These are phyloP conservation scores for Sturmia bella DNA, from an alignment of 2,888 invertebrate species.

Conservation along the genomic window DNA sequence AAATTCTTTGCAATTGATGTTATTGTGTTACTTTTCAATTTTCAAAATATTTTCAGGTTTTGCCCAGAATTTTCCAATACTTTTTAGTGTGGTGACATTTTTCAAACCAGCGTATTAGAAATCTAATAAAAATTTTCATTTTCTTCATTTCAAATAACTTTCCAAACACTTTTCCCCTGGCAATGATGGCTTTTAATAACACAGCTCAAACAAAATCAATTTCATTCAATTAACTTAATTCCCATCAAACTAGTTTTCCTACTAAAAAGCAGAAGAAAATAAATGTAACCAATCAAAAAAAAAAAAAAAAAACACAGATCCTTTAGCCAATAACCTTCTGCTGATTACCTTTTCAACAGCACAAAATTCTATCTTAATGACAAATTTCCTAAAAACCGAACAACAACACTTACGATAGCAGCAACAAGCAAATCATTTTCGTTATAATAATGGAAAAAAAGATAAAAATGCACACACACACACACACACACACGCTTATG, in stretches of 20 bases:
- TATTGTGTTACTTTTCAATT: no score
- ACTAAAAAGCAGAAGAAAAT: background rate
- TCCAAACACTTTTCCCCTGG: background rate
- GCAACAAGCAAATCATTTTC: slow-evolving; percentile 24
- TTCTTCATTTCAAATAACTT: background rate
- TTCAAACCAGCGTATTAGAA: no score
- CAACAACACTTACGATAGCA: background rate
- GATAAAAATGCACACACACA: background rate
- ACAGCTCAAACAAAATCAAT: slow-evolving; percentile 51
- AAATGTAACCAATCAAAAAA: background rate
- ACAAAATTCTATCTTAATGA: slow-evolving; percentile 54
- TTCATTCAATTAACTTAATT: slow-evolving; percentile 64
- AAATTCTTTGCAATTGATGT: no score
- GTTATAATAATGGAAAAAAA: slow-evolving; percentile 1
- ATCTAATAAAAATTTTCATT: no score
- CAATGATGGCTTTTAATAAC: background rate
- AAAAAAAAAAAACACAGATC: slow-evolving; percentile 5
- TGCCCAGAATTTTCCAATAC: no score
- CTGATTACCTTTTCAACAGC: slow-evolving; percentile 47
- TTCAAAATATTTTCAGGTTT: no score
- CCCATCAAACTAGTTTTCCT: background rate
- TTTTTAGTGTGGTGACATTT: no score
- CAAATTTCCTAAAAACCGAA: slow-evolving; percentile 57
- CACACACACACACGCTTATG: no score
- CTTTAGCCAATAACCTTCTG: slow-evolving; percentile 48